phyloP scores from a whole-genome alignment of 1,140 invertebrate genomes.

The Megalopta genalis region DNA sequence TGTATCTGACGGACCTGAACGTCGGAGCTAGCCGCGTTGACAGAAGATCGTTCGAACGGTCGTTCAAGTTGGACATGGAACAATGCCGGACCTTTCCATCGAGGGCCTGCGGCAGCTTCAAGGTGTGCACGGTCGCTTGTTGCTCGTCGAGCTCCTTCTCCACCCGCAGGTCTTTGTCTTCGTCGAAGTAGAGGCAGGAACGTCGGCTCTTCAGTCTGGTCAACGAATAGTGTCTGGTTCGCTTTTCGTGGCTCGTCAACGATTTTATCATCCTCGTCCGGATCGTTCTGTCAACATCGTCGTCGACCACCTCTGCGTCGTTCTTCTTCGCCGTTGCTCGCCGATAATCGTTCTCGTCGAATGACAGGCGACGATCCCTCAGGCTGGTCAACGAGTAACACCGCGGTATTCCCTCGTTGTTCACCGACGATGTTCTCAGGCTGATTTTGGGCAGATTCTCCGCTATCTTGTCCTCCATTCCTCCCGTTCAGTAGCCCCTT shows the following conservation, averaged over 20 bases:
- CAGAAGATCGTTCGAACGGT: conserved; percentile 54
- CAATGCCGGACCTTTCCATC: conserved; percentile 60
- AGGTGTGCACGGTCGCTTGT: conserved; percentile 13
- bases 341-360: conserved; percentile 31
- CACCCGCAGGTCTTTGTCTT: conserved; percentile 3
- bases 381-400: conserved; percentile 28
- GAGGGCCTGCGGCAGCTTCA: conserved; percentile 19
- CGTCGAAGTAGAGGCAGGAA: conserved; percentile 11
- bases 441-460: not conserved
- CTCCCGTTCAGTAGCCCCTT: not conserved
- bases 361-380: conserved; percentile 18
- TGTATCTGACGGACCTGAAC: conserved; percentile 63
- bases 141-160: not conserved
- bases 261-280: not conserved
- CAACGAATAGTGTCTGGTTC: conserved; percentile 25
- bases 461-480: conserved; percentile 15
- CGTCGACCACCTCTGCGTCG: not conserved
- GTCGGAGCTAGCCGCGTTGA: conserved; percentile 58
- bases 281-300: not conserved
- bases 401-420: not conserved
- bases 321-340: not conserved
- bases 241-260: conserved; percentile 13
- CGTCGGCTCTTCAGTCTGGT: conserved; percentile 24
- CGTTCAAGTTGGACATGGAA: conserved; percentile 68
- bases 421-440: not conserved